Evolutionary conservation across 1,140 invertebrate species (phyloP), one percentile per base, ranked within the genome.

Genomic region (Micrasema minimum): DNA sequence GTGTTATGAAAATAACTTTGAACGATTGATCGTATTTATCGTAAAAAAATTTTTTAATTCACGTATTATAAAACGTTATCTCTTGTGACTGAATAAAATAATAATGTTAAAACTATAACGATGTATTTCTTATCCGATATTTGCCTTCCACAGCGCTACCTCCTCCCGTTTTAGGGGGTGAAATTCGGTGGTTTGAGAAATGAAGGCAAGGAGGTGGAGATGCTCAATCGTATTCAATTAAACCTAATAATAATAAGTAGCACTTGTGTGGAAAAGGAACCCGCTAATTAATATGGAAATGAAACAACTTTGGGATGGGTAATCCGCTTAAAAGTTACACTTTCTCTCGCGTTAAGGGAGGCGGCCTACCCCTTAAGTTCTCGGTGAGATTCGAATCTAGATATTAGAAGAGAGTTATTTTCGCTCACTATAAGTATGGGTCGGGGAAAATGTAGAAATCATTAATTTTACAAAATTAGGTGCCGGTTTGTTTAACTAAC

Each of bases 271-370:
- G 59, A 64, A 69, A n/a, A 68, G 51, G 59, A 46, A 64, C 51
- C 61, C 62, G 9, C 61, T 51, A 62, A 72, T 72, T 68, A 72
- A 72, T 72, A 72, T 72, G 71, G 66, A 72, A 72, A 72, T 72
- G 41, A 64, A 72, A 72, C 70, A 72, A 72, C 64, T 72, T 38
- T 31, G 18, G 59, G 45, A 35, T 38, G 46, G 66, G 50, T 72
- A 68, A 72, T 72, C 71, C 71, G 38, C 55, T 72, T 61, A 66
- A 72, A 72, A 72, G 71, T 72, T 72, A 38, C 71, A 53, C 71
- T 66, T 72, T 72, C 66, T 61, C 70, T 43, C 20, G 43, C 59
- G 61, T 53, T 53, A 65, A 57, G 70, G 61, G 20, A 12, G 23
- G 46, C 41, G 43, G 41, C 16, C 23, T 3, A 31, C 26, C 43